Evolutionary conservation across 2,888 invertebrate genomes (phyloP).

Genomic region (Dolomedes plantarius): DNA sequence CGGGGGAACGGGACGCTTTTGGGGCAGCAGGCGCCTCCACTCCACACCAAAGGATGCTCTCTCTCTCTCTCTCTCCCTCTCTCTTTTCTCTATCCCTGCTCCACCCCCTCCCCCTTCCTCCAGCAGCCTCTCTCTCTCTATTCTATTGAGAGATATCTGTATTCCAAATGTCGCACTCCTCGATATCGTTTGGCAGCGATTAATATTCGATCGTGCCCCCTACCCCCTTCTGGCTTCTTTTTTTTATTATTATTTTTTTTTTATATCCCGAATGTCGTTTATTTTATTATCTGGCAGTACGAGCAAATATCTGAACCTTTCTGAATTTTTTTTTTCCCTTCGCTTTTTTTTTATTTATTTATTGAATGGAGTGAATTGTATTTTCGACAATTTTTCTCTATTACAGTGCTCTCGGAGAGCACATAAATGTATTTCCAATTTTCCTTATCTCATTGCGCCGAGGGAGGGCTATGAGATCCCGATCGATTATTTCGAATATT

Average conservation of each 20-base stretch:
- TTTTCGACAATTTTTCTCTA: too few species aligned
- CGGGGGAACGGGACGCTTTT: conserved; percentile 41
- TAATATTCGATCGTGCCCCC: conserved; percentile 1
- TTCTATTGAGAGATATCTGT: conserved; percentile 27
- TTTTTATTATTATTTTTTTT: not conserved
- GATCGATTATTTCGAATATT: too few species aligned
- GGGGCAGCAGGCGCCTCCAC: conserved; percentile 35
- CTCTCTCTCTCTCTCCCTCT: conserved; percentile 20
- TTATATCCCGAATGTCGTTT: not conserved
- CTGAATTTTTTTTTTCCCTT: too few species aligned
- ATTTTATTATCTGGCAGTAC: not conserved
- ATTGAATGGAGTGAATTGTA: too few species aligned
- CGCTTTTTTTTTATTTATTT: too few species aligned
- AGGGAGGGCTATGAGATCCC: too few species aligned
- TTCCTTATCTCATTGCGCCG: too few species aligned
- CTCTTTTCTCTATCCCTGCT: not conserved
- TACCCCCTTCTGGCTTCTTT: not conserved
- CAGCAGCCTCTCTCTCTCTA: conserved; percentile 18
- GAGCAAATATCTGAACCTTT: not conserved
- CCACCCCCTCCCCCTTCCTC: not conserved
- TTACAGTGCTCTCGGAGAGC: too few species aligned
- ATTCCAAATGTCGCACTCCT: conserved; percentile 37
- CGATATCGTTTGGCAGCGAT: conserved; percentile 9
- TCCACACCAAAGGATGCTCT: conserved; percentile 33
- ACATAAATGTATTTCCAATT: too few species aligned